Percentiles rank a stretch among this genome's conserved stretches.
phyloP scores from a whole-genome alignment of 2,888 invertebrate genomes.

The Nomada hirtipes region DNA sequence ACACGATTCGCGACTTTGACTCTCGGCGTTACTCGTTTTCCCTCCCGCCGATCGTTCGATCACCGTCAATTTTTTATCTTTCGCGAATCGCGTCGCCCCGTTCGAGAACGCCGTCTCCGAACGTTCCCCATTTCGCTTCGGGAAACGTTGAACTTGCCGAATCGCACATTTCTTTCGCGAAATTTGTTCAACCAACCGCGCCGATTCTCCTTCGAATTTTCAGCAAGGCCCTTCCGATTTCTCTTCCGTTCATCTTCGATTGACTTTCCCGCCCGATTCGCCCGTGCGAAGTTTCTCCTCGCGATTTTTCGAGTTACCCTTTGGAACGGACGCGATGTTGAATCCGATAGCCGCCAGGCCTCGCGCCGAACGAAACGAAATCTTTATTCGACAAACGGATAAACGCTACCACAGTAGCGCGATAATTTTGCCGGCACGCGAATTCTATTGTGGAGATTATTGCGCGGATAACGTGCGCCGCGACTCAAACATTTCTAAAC shows the following conservation, averaged over 20 bases:
- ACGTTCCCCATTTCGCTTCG: neutral
- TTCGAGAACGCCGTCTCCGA: neutral
- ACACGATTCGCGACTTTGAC: conserved; percentile 55
- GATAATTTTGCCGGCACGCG: conserved; percentile 32
- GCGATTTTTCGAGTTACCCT: conserved; percentile 52
- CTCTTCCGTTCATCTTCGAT: conserved; percentile 49
- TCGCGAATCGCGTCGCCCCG: neutral
- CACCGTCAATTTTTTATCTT: conserved; percentile 5
- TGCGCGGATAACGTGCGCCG: conserved; percentile 3
- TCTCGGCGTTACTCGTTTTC: conserved; percentile 5
- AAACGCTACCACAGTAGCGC: conserved; percentile 17
- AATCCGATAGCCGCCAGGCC: conserved; percentile 11
- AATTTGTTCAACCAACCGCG: neutral
- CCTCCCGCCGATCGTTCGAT: conserved; percentile 2
- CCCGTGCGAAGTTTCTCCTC: conserved; percentile 35
- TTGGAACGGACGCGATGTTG: conserved; percentile 49
- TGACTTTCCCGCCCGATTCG: conserved; percentile 54
- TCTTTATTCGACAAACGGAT: conserved; percentile 21
- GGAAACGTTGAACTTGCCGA: conserved; percentile 11
- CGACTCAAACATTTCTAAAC: neutral
- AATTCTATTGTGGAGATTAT: conserved; percentile 31
- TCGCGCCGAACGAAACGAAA: conserved; percentile 8
- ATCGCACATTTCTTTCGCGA: neutral
- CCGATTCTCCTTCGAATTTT: neutral
- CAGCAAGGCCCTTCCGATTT: conserved; percentile 35